A percentile compares a stretch with the other conserved stretches of the same genome.
Evolutionary conservation across 2,113 vertebrate genomes (phyloP).

Genomic region (Electrona antarctica): DNA sequence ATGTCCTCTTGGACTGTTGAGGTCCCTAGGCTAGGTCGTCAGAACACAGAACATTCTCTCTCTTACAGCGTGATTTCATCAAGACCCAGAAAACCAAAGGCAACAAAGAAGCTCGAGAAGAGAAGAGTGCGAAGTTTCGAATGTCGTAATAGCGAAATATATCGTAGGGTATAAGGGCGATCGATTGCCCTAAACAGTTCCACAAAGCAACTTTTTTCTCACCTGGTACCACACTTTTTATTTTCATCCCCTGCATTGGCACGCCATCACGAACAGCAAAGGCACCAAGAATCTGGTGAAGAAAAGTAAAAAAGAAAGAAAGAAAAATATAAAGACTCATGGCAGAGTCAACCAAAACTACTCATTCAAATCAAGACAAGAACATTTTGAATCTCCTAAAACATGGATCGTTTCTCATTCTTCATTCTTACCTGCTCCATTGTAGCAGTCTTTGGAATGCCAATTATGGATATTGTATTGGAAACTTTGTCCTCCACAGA

Average conservation of each 20-base stretch:
- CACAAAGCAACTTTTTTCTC: constrained; percentile 56
- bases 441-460: constrained; percentile 92
- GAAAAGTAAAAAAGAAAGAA: background rate
- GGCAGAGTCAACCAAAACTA: background rate
- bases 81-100: constrained; percentile 59
- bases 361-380: no score
- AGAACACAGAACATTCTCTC: constrained; percentile 20
- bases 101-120: constrained; percentile 56
- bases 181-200: constrained; percentile 58
- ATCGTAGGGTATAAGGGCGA: constrained; percentile 61
- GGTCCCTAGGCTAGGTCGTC: constrained; percentile 35
- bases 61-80: constrained; percentile 41
- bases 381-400: no score
- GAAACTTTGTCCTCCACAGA: constrained; percentile 87
- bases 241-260: constrained; percentile 81
- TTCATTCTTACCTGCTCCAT: constrained; percentile 88
- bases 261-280: constrained; percentile 78
- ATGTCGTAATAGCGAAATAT: constrained; percentile 64
- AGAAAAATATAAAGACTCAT: background rate
- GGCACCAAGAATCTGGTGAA: constrained; percentile 78
- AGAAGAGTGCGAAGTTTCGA: constrained; percentile 56
- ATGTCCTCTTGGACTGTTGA: constrained; percentile 28
- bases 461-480: constrained; percentile 89
- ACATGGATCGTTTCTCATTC: no score
- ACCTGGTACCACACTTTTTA: constrained; percentile 82